phyloP scores from a whole-genome alignment of 2,797 vertebrate species.

The Ctenopoma multispine region DNA sequence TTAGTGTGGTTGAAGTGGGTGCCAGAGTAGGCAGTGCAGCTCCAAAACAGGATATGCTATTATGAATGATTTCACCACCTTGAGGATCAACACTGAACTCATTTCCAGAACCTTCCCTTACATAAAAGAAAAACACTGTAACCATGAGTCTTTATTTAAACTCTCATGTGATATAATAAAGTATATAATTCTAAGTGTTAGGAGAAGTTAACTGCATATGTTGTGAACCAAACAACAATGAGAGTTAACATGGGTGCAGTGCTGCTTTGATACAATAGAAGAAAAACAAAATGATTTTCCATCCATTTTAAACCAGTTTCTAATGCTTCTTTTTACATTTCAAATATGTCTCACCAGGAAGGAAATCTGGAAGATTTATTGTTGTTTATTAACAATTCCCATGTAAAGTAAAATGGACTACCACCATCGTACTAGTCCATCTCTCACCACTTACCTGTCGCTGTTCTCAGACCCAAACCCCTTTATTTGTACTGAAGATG shows the following conservation, averaged over 20 bases:
- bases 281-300: not conserved
- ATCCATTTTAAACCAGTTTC: too few species aligned
- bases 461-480: too few species aligned
- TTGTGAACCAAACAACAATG: not conserved
- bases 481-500: too few species aligned
- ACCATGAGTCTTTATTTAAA: not conserved
- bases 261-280: not conserved
- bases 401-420: too few species aligned
- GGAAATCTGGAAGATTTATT: too few species aligned
- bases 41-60: constrained; percentile 29
- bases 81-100: constrained; percentile 35
- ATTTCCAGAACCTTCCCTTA: constrained; percentile 17
- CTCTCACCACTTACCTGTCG: too few species aligned
- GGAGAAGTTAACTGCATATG: not conserved
- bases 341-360: too few species aligned
- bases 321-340: too few species aligned
- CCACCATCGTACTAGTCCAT: too few species aligned
- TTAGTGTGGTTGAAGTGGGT: constrained; percentile 41
- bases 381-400: too few species aligned
- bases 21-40: constrained; percentile 45
- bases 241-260: not conserved
- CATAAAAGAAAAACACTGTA: constrained; percentile 22
- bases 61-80: constrained; percentile 42
- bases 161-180: not conserved
- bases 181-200: not conserved